phyloP scores from a whole-genome alignment of 2,797 vertebrate species.

The Myotis pilosus region DNA sequence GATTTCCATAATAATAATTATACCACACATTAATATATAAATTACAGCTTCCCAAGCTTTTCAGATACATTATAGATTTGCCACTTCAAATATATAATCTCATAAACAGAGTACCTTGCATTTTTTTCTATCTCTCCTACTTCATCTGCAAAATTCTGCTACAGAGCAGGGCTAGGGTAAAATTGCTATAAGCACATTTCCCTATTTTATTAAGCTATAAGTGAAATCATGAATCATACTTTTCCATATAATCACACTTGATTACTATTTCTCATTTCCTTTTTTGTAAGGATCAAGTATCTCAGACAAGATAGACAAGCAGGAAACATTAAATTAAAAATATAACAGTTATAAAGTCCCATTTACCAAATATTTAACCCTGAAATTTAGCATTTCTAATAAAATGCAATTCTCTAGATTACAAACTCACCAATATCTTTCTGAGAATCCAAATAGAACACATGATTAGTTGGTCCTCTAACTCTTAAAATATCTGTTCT shows the following conservation, averaged over 20 bases:
- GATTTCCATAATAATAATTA: not conserved
- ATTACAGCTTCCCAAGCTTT: not conserved
- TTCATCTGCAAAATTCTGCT: not conserved
- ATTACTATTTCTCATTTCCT: constrained; percentile 25
- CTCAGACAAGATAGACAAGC: constrained; percentile 39
- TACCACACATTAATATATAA: not conserved
- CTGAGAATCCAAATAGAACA: not conserved
- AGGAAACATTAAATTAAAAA: not conserved
- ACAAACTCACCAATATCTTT: constrained; percentile 29
- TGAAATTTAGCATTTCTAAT: constrained; percentile 28
- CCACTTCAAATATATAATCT: not conserved
- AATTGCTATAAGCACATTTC: not conserved
- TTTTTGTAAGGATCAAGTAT: constrained; percentile 16
- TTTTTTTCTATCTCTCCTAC: not conserved
- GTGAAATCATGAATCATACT: constrained; percentile 40
- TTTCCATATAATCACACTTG: constrained; percentile 31
- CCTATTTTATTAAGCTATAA: constrained; percentile 36
- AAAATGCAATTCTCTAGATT: constrained; percentile 3
- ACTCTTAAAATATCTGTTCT: constrained; percentile 22
- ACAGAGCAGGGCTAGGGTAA: not conserved
- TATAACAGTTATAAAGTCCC: not conserved
- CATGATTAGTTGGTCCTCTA: not conserved
- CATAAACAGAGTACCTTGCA: not conserved
- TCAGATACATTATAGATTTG: not conserved
- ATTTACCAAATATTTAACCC: not conserved